Base-by-base conservation (phyloP, 2,113 vertebrate genomes). In the Bubo blakistoni region DNA sequence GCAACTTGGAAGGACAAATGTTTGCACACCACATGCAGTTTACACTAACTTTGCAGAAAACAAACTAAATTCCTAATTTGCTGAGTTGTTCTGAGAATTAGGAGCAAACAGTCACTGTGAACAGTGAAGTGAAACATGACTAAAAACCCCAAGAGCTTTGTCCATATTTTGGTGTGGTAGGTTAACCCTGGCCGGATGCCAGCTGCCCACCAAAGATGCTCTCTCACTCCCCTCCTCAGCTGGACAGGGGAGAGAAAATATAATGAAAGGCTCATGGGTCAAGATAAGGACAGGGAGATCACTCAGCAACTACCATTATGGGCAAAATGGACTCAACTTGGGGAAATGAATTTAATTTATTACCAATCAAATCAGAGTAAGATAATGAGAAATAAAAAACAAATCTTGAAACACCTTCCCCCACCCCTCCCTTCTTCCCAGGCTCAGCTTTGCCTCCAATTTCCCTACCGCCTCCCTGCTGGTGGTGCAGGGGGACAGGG, bases 321-420 rank as follows among this genome's bases (percentile, higher is more conserved):
- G 44, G 4, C 34, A 58, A 38, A 32, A 11, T 44, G 54, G 14
- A 19, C 20, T 36, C n/a, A 24, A 59, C 22, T 51, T 0, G 0
- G 19, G 38, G 38, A 82, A 66, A 54, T 78, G 21, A 51, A 7
- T 30, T 66, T 32, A 22, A 66, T 66, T 44, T 66, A 46, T 34
- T 69, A n/a, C 32, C 66, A n/a, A 20, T 20, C 30, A 84, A 55
- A 84, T 61, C 15, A 34, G n/a, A 67, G 30, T 29, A 47, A 11
- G 17, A 11, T 34, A 15, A 49, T 27, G 59, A 52, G 47, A 65
- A 52, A 65, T 25, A 65, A 52, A 54, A 34, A 10, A 22, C 14
- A 32, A 57, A 34, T 32, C 29, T 32, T 36, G 47, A 20, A 13
- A 8, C 4, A 9, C 9, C 9, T 42, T 36, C 21, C 38, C 38